Conservation (phyloP, 2,888 invertebrate species). For the Clivina fossor region DNA sequence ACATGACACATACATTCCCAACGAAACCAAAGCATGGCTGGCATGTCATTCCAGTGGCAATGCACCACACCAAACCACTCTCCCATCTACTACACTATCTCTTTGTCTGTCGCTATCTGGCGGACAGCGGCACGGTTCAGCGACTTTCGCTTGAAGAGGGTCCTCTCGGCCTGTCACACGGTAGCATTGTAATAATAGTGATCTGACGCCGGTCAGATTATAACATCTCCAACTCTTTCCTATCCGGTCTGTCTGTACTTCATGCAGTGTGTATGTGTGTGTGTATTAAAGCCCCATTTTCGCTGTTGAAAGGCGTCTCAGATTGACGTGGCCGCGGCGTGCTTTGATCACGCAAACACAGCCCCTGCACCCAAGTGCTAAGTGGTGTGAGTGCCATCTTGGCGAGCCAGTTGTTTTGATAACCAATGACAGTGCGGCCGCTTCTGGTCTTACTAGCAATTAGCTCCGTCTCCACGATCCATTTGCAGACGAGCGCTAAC, state of each 20-base stretch:
- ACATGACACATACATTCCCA: too few species aligned
- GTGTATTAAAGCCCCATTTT: conserved; percentile 28
- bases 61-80: too few species aligned
- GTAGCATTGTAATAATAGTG: conserved; percentile 51
- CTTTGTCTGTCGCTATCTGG: conserved; percentile 8
- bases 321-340: conserved; percentile 5
- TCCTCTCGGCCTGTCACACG: conserved; percentile 50
- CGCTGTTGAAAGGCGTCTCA: conserved; percentile 15
- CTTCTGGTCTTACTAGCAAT: conserved; percentile 45
- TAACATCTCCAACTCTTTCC: conserved; percentile 40
- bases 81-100: conserved; percentile 1
- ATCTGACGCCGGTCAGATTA: conserved; percentile 48
- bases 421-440: conserved; percentile 40
- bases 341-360: conserved; percentile 14
- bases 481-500: conserved; percentile 24
- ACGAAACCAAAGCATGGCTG: too few species aligned
- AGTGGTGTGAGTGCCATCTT: conserved; percentile 4
- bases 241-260: too few species aligned
- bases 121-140: conserved; percentile 12
- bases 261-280: conserved; percentile 16
- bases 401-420: conserved; percentile 39
- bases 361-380: not conserved
- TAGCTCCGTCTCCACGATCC: conserved; percentile 38
- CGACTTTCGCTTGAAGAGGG: conserved; percentile 47
- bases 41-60: too few species aligned